Percentiles rank a stretch among this genome's conserved stretches.
Conservation (phyloP, 2,113 vertebrate species). For the Antennarius striatus region DNA sequence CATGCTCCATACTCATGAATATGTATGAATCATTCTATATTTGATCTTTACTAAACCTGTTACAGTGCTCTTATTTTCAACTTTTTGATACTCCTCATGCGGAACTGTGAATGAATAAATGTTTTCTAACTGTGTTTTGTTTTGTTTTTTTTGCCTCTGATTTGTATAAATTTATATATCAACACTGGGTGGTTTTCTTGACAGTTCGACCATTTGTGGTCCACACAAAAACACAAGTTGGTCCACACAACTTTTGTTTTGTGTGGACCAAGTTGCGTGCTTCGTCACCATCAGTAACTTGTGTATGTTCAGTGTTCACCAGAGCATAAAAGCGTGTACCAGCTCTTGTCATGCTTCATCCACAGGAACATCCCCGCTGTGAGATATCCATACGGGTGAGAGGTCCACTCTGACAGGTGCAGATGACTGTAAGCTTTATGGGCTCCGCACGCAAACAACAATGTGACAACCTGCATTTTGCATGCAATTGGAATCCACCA, state of each 20-base stretch:
- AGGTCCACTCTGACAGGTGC: slow-evolving; percentile 2
- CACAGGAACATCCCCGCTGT: slow-evolving; percentile 31
- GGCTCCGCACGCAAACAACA: slow-evolving; percentile 12
- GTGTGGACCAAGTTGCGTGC: background rate
- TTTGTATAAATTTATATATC: no score
- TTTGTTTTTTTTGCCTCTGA: no score
- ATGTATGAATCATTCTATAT: slow-evolving; percentile 52
- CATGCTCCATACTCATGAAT: slow-evolving; percentile 49
- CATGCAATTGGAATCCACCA: background rate
- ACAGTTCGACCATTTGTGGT: no score
- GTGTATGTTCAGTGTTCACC: slow-evolving; percentile 22
- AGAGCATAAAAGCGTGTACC: slow-evolving; percentile 37
- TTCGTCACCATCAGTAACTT: slow-evolving; percentile 3
- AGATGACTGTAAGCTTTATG: background rate
- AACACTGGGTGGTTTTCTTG: no score
- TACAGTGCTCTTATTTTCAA: slow-evolving; percentile 9
- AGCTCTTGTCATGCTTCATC: slow-evolving; percentile 32
- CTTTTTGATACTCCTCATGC: background rate
- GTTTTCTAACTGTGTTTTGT: background rate
- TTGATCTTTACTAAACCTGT: slow-evolving; percentile 51
- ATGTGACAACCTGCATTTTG: background rate
- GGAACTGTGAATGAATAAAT: background rate
- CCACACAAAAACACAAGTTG: no score
- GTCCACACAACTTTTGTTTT: no score
- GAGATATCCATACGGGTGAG: slow-evolving; percentile 36